Base-by-base conservation (phyloP, 2,888 invertebrate species). In the Leptarthrus brevirostris region DNA sequence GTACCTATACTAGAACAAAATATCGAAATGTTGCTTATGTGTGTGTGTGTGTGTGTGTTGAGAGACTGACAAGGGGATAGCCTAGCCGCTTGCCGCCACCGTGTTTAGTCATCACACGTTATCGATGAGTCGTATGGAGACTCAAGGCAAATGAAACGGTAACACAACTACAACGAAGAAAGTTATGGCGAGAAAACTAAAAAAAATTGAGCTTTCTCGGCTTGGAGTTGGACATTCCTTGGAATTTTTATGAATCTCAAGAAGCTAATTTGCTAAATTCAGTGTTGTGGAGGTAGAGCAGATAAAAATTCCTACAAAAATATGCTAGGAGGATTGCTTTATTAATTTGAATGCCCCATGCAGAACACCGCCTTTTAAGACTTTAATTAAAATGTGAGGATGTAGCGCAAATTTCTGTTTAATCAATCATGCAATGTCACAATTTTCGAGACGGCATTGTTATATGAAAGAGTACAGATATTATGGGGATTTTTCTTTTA, bases 51-150 rank as follows among this genome's bases (percentile, higher is more conserved):
- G 58, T 8, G 26, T 52, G 58, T 26, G 16, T n/a, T 5, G 16
- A 16, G 36, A 30, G 36, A 58, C 30, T 34, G 58, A 30, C 58
- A 34, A 30, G 30, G 34, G 34, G 40, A 22, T 30, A 16, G 40
- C 6, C 6, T 52, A 20, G 52, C 12, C n/a, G 47, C 14, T 36
- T 49, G 49, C 66, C 66, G 66, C 66, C 47, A 49, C 49, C 66
- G 47, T 26, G 66, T 66, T 66, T 66, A 66, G 66, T 66, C 66
- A 66, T 66, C 66, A 47, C 49, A 44, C 61, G 40, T 56, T 64
- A 64, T 64, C 61, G 61, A 64, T 64, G 61, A 64, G 49, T 66
- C 49, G 66, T 20, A 47, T 49, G 66, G 16, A 53, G 5, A n/a
- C 14, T 56, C 14, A 40, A 61, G 36, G 22, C 20, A 66, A 66